Evolutionary conservation across 1,140 invertebrate species (phyloP).

Genomic region (Macrosteles quadrilineatus): DNA sequence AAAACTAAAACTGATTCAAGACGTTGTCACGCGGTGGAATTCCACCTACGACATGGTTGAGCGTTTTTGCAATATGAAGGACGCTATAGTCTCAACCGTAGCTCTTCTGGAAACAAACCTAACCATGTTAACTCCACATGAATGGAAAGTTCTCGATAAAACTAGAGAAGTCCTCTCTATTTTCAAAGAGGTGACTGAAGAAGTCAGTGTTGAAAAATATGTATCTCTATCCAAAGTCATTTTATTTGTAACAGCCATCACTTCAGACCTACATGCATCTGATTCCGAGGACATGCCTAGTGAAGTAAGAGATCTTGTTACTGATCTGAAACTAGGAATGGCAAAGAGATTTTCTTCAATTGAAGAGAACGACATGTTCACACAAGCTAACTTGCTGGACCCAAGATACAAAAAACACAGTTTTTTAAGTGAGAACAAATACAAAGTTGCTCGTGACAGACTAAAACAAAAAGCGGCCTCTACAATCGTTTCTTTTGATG

Average conservation of each 20-base stretch:
- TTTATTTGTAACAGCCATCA: constrained; percentile 21
- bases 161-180: constrained; percentile 15
- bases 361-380: constrained; percentile 7
- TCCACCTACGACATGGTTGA: constrained; percentile 45
- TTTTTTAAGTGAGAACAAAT: constrained; percentile 11
- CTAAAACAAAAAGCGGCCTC: too few species aligned
- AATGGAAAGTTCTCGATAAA: constrained; percentile 16
- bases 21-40: constrained; percentile 45
- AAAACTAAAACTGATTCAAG: constrained; percentile 45
- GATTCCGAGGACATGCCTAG: not conserved
- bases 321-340: not conserved
- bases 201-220: constrained; percentile 44
- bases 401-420: constrained; percentile 9
- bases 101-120: constrained; percentile 38
- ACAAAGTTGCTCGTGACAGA: too few species aligned
- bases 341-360: constrained; percentile 1
- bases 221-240: constrained; percentile 42
- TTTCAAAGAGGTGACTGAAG: constrained; percentile 45
- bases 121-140: constrained; percentile 6
- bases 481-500: too few species aligned
- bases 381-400: constrained; percentile 10
- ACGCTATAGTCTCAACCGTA: constrained; percentile 40
- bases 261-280: not conserved
- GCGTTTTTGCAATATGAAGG: constrained; percentile 41
- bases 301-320: constrained; percentile 13